Evolutionary conservation across 2,888 invertebrate species (phyloP), one percentile per base, ranked within the genome.

Genomic region (Andrena fulva): DNA sequence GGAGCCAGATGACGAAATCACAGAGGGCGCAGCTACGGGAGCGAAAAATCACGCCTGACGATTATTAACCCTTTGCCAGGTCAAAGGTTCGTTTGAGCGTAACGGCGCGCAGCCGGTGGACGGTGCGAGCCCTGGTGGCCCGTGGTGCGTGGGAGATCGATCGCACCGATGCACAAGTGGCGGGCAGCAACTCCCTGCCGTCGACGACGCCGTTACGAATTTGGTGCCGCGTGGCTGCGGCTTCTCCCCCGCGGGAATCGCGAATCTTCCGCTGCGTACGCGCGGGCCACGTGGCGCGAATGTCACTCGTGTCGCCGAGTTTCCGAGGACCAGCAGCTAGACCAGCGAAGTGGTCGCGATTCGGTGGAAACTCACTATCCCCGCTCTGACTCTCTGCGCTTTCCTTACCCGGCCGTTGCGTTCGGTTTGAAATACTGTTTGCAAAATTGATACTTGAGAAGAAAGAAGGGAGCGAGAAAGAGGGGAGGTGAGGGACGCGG

Each of bases 151-250:
- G 50, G 52, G 35, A 35, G 67, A 59, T 54, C 24, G 35, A 63
- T 29, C 29, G 50, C 27, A 12, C 16, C 16, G 42, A 42, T 42
- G 42, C 3, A 52, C 52, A 10, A 10, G n/a, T 24, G 62, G 27
- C 3, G 63, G n/a, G 63, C 63, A 76, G 59, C 71, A 48, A 16
- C 16, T 80, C 77, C 71, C 71, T 72, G 68, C 75, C 81, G 78
- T 81, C 78, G 42, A 42, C 42, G 42, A 12, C 42, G 78, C 48
- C 64, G 87, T 89, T 87, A 88, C 90, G 88, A 91, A 92, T 91
- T 91, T 84, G 85, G 78, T 82, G 90, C 88, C 89, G 88, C 89
- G 88, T 89, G 89, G 64, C 52, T 56, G 88, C 88, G 88, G 67
- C 52, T 31, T 10, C 35, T 48, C 24, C 42, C 54, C 59, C 60